Evolutionary conservation across 2,113 vertebrate genomes (phyloP).

Genomic region (Oceanites oceanicus): DNA sequence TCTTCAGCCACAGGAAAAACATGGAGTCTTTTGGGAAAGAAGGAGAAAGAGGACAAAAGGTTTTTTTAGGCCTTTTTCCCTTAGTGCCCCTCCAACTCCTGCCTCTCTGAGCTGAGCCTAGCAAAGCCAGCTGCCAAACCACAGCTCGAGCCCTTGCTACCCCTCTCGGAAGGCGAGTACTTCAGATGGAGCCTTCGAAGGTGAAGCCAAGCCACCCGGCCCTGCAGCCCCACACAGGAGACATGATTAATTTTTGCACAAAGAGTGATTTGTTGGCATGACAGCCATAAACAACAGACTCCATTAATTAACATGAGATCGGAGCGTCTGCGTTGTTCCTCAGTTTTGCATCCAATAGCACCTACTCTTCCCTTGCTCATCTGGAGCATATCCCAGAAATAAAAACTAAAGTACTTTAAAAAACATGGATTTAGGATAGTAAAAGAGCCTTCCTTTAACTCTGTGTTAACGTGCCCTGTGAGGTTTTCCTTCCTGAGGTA

Average conservation of each 20-base stretch:
- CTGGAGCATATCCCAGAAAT: not conserved
- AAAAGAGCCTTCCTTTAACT: not conserved
- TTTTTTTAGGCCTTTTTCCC: not conserved
- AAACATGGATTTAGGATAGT: not conserved
- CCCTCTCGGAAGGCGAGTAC: not conserved
- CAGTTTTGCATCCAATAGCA: not conserved
- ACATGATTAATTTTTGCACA: conserved; percentile 45
- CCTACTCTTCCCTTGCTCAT: not conserved
- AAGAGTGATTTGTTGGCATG: conserved; percentile 36
- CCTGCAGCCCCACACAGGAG: not conserved
- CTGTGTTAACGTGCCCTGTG: not conserved
- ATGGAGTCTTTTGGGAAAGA: not conserved
- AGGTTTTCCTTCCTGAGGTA: not conserved
- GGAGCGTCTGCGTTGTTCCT: not conserved
- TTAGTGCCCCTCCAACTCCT: not conserved
- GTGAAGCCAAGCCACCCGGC: conserved; percentile 9
- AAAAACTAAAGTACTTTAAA: not conserved
- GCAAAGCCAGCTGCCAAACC: not conserved
- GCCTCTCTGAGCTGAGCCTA: not conserved
- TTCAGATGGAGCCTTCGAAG: not conserved
- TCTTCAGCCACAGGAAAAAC: not conserved
- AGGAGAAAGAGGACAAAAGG: not conserved
- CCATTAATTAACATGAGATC: conserved; percentile 22
- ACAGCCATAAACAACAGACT: conserved; percentile 43
- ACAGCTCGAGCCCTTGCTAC: not conserved